Conservation (phyloP, 2,888 invertebrate species). For the Chrysina gloriosa region DNA sequence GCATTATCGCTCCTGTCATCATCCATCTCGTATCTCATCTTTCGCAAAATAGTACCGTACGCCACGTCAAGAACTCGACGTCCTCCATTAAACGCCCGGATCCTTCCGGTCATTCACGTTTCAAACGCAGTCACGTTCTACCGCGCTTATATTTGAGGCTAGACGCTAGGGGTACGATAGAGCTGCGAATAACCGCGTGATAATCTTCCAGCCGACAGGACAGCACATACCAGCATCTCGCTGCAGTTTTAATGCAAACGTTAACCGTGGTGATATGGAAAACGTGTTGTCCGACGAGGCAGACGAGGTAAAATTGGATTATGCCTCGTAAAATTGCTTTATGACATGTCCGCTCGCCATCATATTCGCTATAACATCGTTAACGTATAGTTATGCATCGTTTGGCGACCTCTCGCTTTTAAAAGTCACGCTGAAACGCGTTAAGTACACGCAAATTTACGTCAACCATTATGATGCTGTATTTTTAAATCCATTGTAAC, state of each 20-base stretch:
- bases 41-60: background rate
- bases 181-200: background rate
- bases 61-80: background rate
- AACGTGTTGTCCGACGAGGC: background rate
- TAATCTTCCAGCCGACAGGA: background rate
- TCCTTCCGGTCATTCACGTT: background rate
- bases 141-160: background rate
- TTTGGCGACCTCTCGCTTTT: background rate
- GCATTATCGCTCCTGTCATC: background rate
- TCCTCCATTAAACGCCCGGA: background rate
- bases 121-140: conserved; percentile 6
- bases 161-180: background rate
- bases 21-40: conserved; percentile 1
- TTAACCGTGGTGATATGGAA: background rate
- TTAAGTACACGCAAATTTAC: no score
- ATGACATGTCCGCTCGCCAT: background rate
- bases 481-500: no score
- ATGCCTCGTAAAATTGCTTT: conserved; percentile 6
- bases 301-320: background rate
- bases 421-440: background rate
- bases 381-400: background rate
- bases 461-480: no score
- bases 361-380: background rate
- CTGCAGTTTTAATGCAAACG: background rate
- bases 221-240: background rate